Base-by-base conservation (phyloP, 2,113 vertebrate species). In the Rissa tridactyla region DNA sequence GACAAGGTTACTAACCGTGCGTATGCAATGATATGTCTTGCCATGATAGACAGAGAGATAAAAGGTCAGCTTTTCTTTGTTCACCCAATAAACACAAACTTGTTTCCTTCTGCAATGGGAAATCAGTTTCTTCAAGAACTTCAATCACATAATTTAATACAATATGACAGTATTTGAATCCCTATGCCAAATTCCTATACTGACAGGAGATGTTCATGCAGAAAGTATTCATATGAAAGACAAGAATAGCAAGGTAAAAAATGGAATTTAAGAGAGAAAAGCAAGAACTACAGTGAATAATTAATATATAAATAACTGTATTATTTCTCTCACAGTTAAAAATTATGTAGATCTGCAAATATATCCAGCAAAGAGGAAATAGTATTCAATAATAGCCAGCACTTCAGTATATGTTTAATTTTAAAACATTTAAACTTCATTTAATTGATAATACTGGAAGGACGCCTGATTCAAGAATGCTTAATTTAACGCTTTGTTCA, bases 101-200 rank as follows among this genome's bases (percentile, higher is more conserved):
- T 88, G 58, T 83, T 91, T 97, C 77, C 66, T 58, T 92, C 55
- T 83, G 20, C 52, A 91, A 81, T n/a, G 21, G 38, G 82, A 96
- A 96, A 54, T 69, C 73, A 82, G 42, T 91, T 94, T 94, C 66
- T 88, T 88, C 64, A 96, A 64, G 76, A 83, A 94, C 49, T 92
- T 86, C 3, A 22, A 96, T 81, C 61, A 89, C 29, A 73, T 64
- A 40, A 29, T 95, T 90, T 96, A 97, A 95, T 94, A 88, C 36
- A 93, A 68, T 54, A 95, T 82, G 54, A 94, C 80, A 96, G 70
- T 94, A 96, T 82, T 82, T 88, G 83, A 97, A 92, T 84, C 93
- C 82, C 92, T 85, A 77, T 0, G 6, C 22, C 61, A 65, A 71
- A 92, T 80, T 40, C 22, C 36, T 70, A 20, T 70, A 34, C 69